Evolutionary conservation across 2,888 invertebrate species (phyloP).

Genomic region (Elegia similella): DNA sequence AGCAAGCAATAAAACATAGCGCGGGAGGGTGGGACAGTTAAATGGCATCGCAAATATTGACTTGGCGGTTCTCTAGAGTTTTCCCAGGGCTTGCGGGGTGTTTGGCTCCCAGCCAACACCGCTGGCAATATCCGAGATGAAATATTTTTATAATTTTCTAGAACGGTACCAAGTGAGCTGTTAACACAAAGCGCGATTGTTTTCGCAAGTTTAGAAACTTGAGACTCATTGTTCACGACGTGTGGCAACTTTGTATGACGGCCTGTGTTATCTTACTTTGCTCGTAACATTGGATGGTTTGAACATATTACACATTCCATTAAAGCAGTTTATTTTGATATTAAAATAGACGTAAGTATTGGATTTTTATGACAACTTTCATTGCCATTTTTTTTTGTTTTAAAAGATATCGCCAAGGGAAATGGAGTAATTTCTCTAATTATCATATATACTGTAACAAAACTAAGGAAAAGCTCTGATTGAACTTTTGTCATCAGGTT

Average conservation of each 20-base stretch:
- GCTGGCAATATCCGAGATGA: constrained; percentile 33
- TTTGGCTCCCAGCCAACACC: constrained; percentile 45
- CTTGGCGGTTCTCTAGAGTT: constrained; percentile 54
- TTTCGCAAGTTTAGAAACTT: constrained; percentile 13
- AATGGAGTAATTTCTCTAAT: too few species aligned
- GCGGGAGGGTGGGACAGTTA: constrained; percentile 53
- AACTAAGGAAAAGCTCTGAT: too few species aligned
- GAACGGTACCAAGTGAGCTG: constrained; percentile 17
- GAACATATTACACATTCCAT: not conserved
- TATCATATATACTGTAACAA: too few species aligned
- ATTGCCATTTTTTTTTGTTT: too few species aligned
- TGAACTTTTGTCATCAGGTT: too few species aligned
- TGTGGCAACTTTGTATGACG: not conserved
- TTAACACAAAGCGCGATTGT: constrained; percentile 16
- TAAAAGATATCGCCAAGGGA: too few species aligned
- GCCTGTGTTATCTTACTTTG: constrained; percentile 1
- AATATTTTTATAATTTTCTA: constrained; percentile 29
- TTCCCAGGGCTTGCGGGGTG: constrained; percentile 34
- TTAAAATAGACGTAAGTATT: too few species aligned
- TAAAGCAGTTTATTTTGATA: too few species aligned
- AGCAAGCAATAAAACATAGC: constrained; percentile 51
- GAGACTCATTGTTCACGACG: not conserved
- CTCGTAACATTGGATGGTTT: not conserved
- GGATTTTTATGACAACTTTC: too few species aligned
- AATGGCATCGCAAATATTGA: constrained; percentile 74